Conservation (phyloP, 2,113 vertebrate species). For the Channa argus region DNA sequence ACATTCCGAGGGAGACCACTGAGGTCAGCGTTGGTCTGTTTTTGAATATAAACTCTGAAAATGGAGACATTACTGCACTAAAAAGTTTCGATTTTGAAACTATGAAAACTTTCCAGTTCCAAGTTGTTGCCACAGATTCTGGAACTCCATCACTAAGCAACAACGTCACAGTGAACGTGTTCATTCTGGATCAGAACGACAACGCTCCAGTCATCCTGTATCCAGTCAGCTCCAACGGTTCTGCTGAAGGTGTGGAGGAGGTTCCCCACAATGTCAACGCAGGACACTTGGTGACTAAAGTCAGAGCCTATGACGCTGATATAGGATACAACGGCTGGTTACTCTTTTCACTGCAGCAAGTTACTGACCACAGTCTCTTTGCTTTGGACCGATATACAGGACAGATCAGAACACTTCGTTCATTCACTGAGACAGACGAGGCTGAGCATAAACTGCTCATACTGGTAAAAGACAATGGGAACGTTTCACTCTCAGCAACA, state of each 20-base stretch:
- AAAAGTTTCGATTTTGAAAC: conserved; percentile 69
- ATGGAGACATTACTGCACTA: conserved; percentile 57
- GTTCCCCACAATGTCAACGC: conserved; percentile 49
- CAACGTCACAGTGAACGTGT: conserved; percentile 57
- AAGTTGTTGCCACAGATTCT: conserved; percentile 65
- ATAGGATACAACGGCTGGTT: conserved; percentile 63
- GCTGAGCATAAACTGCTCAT: conserved; percentile 49
- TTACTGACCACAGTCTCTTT: conserved; percentile 54
- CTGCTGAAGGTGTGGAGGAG: conserved; percentile 53
- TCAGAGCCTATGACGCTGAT: conserved; percentile 64
- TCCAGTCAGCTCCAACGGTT: conserved; percentile 55
- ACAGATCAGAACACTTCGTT: conserved; percentile 56
- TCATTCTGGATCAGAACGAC: conserved; percentile 58
- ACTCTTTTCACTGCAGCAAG: conserved; percentile 52
- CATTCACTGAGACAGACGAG: conserved; percentile 54
- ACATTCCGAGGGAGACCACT: conserved; percentile 31
- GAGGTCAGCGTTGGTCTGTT: conserved; percentile 18
- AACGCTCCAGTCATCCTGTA: conserved; percentile 57
- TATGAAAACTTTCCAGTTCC: conserved; percentile 44
- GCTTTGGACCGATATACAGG: conserved; percentile 50
- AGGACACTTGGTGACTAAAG: conserved; percentile 61
- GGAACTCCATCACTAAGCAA: conserved; percentile 60
- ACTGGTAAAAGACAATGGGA: conserved; percentile 56
- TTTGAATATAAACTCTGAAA: conserved; percentile 54
- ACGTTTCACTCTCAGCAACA: conserved; percentile 49